Percentiles rank a stretch among this genome's conserved stretches.
These are phyloP conservation scores for Pachliopta kotzebuea DNA, from an alignment of 2,888 invertebrate species.

Conservation along the genomic window DNA sequence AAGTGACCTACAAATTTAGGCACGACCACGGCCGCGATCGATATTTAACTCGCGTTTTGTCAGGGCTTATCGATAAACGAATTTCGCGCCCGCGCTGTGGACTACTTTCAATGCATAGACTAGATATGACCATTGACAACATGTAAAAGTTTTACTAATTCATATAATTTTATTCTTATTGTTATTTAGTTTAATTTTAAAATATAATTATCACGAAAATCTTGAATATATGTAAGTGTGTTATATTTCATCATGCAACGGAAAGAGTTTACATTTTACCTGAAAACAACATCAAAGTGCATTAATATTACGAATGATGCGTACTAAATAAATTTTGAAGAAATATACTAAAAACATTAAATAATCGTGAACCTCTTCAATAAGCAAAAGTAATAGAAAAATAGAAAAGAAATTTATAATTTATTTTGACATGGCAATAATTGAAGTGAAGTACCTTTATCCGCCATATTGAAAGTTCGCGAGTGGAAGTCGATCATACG, in stretches of 20 bases:
- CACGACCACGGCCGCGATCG: slow-evolving; percentile 44
- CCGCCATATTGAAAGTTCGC: slow-evolving; percentile 77
- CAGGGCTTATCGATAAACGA: slow-evolving; percentile 62
- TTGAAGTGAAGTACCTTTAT: slow-evolving; percentile 55
- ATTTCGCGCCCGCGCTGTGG: slow-evolving; percentile 74
- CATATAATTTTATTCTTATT: slow-evolving; percentile 1
- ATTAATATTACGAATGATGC: too few relatives aligned
- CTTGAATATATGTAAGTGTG: neutral
- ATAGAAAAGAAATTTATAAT: neutral
- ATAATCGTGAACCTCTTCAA: too few relatives aligned
- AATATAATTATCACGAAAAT: slow-evolving; percentile 1
- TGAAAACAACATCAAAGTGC: too few relatives aligned
- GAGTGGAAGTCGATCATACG: slow-evolving; percentile 75
- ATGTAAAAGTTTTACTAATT: neutral
- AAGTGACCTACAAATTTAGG: slow-evolving; percentile 50
- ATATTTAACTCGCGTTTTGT: slow-evolving; percentile 37
- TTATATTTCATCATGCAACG: too few relatives aligned
- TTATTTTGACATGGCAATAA: slow-evolving; percentile 48
- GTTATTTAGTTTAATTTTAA: slow-evolving; percentile 14
- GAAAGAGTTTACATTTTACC: too few relatives aligned
- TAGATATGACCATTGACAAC: slow-evolving; percentile 29
- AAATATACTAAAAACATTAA: too few relatives aligned
- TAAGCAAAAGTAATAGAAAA: neutral
- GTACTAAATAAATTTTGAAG: too few relatives aligned
- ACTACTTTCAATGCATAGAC: slow-evolving; percentile 30